Conservation (phyloP, 2,113 vertebrate genomes). For the Odontophorus gujanensis region DNA sequence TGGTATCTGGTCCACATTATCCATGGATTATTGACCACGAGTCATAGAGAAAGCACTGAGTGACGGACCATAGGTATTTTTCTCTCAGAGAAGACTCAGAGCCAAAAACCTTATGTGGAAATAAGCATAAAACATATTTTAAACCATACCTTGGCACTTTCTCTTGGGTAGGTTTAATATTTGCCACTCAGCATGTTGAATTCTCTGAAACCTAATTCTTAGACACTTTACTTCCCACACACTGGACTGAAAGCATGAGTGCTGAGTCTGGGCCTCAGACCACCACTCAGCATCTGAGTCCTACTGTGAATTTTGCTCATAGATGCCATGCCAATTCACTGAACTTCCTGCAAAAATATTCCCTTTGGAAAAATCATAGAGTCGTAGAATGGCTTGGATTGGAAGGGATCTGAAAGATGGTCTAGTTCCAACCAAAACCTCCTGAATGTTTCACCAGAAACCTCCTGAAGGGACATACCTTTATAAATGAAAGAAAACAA, state of each 20-base stretch:
- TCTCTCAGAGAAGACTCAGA: neutral
- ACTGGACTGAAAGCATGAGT: neutral
- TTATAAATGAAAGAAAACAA: neutral
- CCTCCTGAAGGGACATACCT: neutral
- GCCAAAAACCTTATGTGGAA: conserved; percentile 25
- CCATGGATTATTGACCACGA: neutral
- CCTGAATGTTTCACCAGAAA: neutral
- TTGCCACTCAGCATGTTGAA: neutral
- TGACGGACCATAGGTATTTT: neutral
- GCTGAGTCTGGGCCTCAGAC: rapidly evolving
- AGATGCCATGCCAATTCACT: neutral
- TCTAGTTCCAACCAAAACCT: no score
- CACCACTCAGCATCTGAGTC: neutral
- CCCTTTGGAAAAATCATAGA: neutral
- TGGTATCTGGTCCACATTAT: neutral
- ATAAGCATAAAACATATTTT: conserved; percentile 55
- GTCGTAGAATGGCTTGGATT: no score
- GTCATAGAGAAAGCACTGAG: neutral
- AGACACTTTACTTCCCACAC: neutral
- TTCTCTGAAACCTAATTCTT: neutral
- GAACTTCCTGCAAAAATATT: neutral
- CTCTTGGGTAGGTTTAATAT: conserved; percentile 12
- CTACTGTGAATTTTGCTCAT: neutral
- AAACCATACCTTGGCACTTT: conserved; percentile 7
- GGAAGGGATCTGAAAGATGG: no score